phyloP scores from a whole-genome alignment of 2,888 invertebrate species.

The Euclidia mi region DNA sequence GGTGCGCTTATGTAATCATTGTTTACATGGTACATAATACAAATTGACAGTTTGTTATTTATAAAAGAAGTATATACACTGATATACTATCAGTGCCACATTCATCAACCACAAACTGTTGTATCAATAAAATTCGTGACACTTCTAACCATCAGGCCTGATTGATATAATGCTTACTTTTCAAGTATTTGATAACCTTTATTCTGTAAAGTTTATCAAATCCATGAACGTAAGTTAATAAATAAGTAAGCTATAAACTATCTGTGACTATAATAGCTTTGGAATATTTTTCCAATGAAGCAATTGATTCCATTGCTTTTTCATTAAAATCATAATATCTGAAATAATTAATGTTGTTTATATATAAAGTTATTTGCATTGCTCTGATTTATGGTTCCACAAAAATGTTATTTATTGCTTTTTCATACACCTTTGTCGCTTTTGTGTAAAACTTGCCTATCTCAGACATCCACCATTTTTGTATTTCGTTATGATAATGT shows the following conservation, averaged over 20 bases:
- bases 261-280: slow-evolving; percentile 16
- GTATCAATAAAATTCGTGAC: too few relatives aligned
- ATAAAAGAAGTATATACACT: too few relatives aligned
- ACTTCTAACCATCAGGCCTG: too few relatives aligned
- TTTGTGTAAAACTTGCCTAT: slow-evolving; percentile 9
- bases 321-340: slow-evolving; percentile 6
- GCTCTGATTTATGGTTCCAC: background rate
- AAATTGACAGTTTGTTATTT: too few relatives aligned
- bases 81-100: too few relatives aligned
- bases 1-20: too few relatives aligned
- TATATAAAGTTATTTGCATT: background rate
- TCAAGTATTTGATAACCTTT: slow-evolving; percentile 2
- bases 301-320: background rate
- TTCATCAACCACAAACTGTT: too few relatives aligned
- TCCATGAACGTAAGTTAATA: too few relatives aligned
- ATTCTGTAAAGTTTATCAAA: too few relatives aligned
- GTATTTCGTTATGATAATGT: slow-evolving; percentile 21
- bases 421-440: slow-evolving; percentile 1
- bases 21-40: too few relatives aligned
- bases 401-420: background rate
- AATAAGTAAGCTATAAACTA: slow-evolving; percentile 3
- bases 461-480: slow-evolving; percentile 10
- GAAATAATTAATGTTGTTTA: slow-evolving; percentile 12
- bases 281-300: background rate
- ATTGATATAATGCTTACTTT: too few relatives aligned